A percentile compares a stretch with the other conserved stretches of the same genome.
These are phyloP conservation scores for Notothenia rossii DNA, from an alignment of 2,113 vertebrate species.

Conservation along the genomic window DNA sequence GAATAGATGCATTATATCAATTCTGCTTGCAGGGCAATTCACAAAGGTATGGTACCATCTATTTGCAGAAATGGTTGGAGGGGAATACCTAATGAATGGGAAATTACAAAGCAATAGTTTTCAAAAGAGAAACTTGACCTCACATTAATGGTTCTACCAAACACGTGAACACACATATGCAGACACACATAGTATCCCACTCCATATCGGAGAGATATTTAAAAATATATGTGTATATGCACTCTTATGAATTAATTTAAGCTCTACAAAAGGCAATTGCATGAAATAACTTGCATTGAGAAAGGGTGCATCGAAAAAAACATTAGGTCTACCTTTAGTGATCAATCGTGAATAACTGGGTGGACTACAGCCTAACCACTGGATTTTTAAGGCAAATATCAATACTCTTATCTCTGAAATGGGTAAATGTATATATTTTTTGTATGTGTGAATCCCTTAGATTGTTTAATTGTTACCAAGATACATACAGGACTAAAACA, in stretches of 20 bases:
- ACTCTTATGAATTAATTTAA: neutral
- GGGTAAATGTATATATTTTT: no score
- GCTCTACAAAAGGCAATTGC: neutral
- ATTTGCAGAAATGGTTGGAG: constrained; percentile 38
- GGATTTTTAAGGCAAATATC: neutral
- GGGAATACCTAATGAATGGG: constrained; percentile 55
- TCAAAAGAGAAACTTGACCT: constrained; percentile 57
- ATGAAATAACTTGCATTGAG: no score
- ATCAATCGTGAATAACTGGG: neutral
- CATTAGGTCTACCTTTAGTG: neutral
- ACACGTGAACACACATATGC: constrained; percentile 13
- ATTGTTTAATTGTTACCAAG: no score
- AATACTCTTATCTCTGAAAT: neutral
- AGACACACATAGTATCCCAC: neutral
- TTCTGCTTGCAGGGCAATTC: constrained; percentile 46
- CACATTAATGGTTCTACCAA: constrained; percentile 40
- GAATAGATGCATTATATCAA: constrained; percentile 50
- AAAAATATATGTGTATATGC: neutral
- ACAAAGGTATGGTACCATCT: constrained; percentile 44
- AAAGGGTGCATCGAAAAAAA: neutral
- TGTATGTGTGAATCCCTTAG: no score
- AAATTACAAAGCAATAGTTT: constrained; percentile 48
- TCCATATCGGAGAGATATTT: neutral
- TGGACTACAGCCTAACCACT: neutral
- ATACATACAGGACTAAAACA: neutral